Percentiles rank a stretch among this genome's conserved stretches.
Conservation (phyloP, 2,888 invertebrate genomes). For the Deilephila porcellus region DNA sequence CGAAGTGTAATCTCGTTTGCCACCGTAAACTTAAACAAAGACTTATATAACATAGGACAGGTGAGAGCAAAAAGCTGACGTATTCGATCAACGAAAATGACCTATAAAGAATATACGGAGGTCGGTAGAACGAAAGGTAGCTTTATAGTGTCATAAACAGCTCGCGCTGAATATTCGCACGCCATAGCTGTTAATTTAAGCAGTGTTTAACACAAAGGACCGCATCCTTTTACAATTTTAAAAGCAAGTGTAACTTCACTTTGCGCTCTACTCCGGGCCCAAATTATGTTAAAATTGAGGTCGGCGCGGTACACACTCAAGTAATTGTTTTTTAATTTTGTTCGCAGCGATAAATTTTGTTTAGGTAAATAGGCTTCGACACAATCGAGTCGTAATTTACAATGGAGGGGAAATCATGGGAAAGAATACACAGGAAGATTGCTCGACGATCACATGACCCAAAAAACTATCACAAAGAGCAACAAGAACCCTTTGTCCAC, state of each 20-base stretch:
- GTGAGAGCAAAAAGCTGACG: conserved; percentile 40
- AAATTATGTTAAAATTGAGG: conserved; percentile 14
- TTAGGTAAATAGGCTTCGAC: not conserved
- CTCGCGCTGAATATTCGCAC: conserved; percentile 32
- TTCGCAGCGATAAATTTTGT: not conserved
- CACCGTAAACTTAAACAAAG: conserved; percentile 16
- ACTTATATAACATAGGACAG: conserved; percentile 19
- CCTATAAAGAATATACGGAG: conserved; percentile 54
- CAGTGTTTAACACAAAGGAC: conserved; percentile 21
- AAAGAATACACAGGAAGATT: not conserved
- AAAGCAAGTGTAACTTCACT: conserved; percentile 4
- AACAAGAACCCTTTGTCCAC: not conserved
- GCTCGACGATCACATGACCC: not conserved
- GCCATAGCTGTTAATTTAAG: conserved; percentile 27
- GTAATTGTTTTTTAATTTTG: not conserved
- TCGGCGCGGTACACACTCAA: not conserved
- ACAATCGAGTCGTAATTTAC: too few relatives aligned
- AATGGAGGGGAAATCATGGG: too few relatives aligned
- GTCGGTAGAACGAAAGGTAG: conserved; percentile 50
- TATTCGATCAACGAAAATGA: conserved; percentile 57
- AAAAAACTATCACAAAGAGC: not conserved
- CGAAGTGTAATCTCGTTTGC: not conserved
- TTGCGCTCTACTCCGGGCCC: not conserved
- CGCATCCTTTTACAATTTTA: conserved; percentile 19
- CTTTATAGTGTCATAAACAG: conserved; percentile 58